Percentiles rank a stretch among this genome's conserved stretches.
Evolutionary conservation across 2,113 vertebrate genomes (phyloP).

Genomic region (Phodopus roborovskii): DNA sequence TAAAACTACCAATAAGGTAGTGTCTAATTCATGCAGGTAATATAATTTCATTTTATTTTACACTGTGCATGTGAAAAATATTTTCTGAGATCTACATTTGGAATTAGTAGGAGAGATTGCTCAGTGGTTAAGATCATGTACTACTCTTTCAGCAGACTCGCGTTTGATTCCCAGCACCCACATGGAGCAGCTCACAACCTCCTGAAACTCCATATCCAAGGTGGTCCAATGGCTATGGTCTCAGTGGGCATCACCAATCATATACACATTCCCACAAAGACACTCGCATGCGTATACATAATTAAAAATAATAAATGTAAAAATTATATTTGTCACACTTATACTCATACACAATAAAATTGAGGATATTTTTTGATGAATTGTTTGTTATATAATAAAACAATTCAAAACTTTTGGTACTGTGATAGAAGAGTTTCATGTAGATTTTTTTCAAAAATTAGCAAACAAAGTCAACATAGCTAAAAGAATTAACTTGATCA

Average conservation of each 20-base stretch:
- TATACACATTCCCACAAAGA: background rate
- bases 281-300: background rate
- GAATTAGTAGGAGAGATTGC: background rate
- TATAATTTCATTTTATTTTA: constrained; percentile 46
- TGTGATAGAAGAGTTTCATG: background rate
- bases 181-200: background rate
- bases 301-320: background rate
- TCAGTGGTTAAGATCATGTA: background rate
- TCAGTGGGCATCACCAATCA: background rate
- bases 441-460: constrained; percentile 9
- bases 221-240: background rate
- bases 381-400: background rate
- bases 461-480: background rate
- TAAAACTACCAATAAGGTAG: background rate
- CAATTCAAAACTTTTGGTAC: background rate
- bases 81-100: background rate
- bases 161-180: background rate
- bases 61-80: background rate
- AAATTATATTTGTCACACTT: background rate
- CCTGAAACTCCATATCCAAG: background rate
- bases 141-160: background rate
- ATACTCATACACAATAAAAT: background rate
- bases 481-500: background rate
- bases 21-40: background rate
- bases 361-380: background rate